Evolutionary conservation across 2,888 invertebrate species (phyloP), one percentile per base, ranked within the genome.

Genomic region (Zelleria hepariella): DNA sequence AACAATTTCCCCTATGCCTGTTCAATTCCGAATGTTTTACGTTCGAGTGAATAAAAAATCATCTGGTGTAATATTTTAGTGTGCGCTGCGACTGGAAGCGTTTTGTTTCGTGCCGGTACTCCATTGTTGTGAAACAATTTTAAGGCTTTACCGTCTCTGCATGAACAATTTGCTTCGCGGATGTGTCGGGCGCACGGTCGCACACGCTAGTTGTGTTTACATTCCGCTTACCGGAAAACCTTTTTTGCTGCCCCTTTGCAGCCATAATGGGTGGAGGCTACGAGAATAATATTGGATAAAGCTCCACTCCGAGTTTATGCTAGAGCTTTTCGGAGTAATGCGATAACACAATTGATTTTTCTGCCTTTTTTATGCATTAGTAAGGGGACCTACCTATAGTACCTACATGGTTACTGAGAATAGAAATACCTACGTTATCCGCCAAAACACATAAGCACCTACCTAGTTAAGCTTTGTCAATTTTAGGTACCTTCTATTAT

Each of bases 121-220:
- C 68, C 68, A 76, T 73, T 77, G 77, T 78, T 78, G 68, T 71
- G 68, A 72, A 75, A 78, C 77, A 79, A 77, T 78, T 77, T 65
- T 73, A 70, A 70, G 70, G 68, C 73, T 72, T 76, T 77, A 77
- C 77, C 75, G 78, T 69, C 73, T 75, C 70, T 51, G 32, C 72
- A 66, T 70, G 73, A 72, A 72, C 75, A 75, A 74, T 76, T 77
- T 76, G 65, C 73, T 67, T 70, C 66, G 67, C 68, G 69, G 67
- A 53, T 25, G 10, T 32, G 24, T 25, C 69, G 75, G 77, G 78
- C 74, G 69, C 66, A 67, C 65, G 72, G 77, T 78, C 69, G 67
- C 70, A 55, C 26, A 55, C 32, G 27, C 55, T 27, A n/a, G 23
- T 51, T 51, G 20, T 51, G 51, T 51, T 51, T 51, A 51, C 51